Conservation (phyloP, 2,888 invertebrate genomes). For the Papilio demoleus region DNA sequence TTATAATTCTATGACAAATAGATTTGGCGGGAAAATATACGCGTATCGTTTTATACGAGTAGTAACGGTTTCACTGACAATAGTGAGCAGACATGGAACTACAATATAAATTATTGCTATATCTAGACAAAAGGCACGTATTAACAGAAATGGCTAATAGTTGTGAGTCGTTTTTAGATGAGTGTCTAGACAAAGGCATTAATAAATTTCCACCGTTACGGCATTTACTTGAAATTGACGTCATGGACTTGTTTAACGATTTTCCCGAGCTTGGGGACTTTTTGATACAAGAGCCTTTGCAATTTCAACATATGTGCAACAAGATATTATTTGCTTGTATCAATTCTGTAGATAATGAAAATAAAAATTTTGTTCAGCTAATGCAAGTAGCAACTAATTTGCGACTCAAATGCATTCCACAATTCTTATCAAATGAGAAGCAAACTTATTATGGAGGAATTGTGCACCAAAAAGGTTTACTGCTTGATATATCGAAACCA, state of each 20-base stretch:
- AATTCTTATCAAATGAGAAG: slow-evolving; percentile 51
- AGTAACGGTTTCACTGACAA: slow-evolving; percentile 14
- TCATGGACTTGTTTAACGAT: slow-evolving; percentile 65
- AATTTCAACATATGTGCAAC: slow-evolving; percentile 61
- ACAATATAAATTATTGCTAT: slow-evolving; percentile 64
- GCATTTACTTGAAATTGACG: slow-evolving; percentile 64
- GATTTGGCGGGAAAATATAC: slow-evolving; percentile 37
- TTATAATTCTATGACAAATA: neutral
- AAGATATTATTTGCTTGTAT: slow-evolving; percentile 68
- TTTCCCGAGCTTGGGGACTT: slow-evolving; percentile 60
- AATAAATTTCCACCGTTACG: slow-evolving; percentile 69
- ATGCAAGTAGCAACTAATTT: slow-evolving; percentile 64
- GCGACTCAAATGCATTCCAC: slow-evolving; percentile 62
- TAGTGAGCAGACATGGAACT: slow-evolving; percentile 56
- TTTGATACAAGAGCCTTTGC: slow-evolving; percentile 66
- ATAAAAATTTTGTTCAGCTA: slow-evolving; percentile 51
- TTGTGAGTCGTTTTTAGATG: slow-evolving; percentile 59
- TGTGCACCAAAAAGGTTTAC: slow-evolving; percentile 59
- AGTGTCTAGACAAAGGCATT: slow-evolving; percentile 56
- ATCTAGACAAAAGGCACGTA: slow-evolving; percentile 65
- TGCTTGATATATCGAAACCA: slow-evolving; percentile 63
- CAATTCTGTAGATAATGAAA: slow-evolving; percentile 53
- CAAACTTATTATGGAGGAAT: slow-evolving; percentile 56
- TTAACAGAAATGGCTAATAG: slow-evolving; percentile 60
- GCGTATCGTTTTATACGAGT: neutral